phyloP scores from a whole-genome alignment of 23 tunicate species.

The Styela plicata region DNA sequence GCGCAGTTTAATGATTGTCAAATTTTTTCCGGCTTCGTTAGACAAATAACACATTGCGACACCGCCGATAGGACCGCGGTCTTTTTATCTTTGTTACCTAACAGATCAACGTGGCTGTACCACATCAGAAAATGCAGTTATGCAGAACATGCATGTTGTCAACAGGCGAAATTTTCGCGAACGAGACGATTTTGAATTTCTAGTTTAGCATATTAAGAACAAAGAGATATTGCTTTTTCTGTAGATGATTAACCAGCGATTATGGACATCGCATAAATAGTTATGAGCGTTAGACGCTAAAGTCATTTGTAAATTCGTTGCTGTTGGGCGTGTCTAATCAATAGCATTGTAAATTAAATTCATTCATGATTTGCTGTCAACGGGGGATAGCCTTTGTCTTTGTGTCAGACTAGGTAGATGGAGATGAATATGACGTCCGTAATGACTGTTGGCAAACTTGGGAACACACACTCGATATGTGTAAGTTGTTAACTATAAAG shows the following conservation, averaged over 20 bases:
- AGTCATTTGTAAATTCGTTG: not conserved
- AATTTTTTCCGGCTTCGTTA: not conserved
- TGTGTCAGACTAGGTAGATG: too few relatives aligned
- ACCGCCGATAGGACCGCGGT: not conserved
- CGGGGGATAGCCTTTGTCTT: too few relatives aligned
- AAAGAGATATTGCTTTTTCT: not conserved
- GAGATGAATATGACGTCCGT: too few relatives aligned
- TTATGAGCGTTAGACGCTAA: not conserved
- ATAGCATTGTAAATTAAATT: too few relatives aligned
- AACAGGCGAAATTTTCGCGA: not conserved
- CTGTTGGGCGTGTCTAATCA: not conserved
- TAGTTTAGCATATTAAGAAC: not conserved
- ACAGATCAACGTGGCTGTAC: too few relatives aligned
- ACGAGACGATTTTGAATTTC: not conserved
- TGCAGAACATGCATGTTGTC: not conserved
- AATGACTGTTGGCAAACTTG: too few relatives aligned
- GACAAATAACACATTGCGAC: not conserved
- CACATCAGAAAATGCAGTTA: too few relatives aligned
- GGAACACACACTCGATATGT: too few relatives aligned
- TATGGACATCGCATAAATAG: not conserved
- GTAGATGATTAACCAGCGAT: not conserved
- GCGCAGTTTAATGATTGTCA: slow-evolving; percentile 12
- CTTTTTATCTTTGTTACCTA: too few relatives aligned
- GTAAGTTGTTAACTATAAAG: too few relatives aligned
- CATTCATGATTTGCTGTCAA: too few relatives aligned